Conservation (phyloP, 2,888 invertebrate species). For the Cerastoderma edule region DNA sequence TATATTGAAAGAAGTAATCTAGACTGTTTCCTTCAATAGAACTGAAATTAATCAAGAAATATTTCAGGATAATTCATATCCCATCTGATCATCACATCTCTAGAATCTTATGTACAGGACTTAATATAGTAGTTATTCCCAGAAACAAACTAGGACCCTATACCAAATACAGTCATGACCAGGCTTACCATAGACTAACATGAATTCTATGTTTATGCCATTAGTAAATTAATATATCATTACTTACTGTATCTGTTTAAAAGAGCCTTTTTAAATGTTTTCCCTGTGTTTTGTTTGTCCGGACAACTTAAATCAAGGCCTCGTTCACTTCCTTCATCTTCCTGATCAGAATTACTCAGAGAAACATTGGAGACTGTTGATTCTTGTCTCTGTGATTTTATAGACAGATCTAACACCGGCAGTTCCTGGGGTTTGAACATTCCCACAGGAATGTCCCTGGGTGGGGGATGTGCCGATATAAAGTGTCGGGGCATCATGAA, state of each 20-base stretch:
- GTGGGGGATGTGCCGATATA: slow-evolving; percentile 33
- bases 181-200: no score
- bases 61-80: no score
- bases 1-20: no score
- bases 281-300: slow-evolving; percentile 55
- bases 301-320: slow-evolving; percentile 56
- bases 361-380: slow-evolving; percentile 23
- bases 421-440: slow-evolving; percentile 14
- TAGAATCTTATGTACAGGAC: no score
- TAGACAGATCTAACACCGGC: slow-evolving; percentile 56
- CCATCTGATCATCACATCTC: no score
- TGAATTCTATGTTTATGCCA: no score
- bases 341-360: slow-evolving; percentile 9
- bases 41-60: no score
- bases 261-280: slow-evolving; percentile 62
- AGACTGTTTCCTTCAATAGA: no score
- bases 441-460: slow-evolving; percentile 10
- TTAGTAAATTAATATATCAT: no score
- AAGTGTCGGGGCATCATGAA: slow-evolving; percentile 47
- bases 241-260: slow-evolving; percentile 62
- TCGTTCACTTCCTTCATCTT: slow-evolving; percentile 34
- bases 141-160: no score
- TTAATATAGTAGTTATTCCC: no score
- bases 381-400: slow-evolving; percentile 43
- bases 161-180: no score